Evolutionary conservation across 2,888 invertebrate genomes (phyloP).

Genomic region (Nasonovia ribisnigri): DNA sequence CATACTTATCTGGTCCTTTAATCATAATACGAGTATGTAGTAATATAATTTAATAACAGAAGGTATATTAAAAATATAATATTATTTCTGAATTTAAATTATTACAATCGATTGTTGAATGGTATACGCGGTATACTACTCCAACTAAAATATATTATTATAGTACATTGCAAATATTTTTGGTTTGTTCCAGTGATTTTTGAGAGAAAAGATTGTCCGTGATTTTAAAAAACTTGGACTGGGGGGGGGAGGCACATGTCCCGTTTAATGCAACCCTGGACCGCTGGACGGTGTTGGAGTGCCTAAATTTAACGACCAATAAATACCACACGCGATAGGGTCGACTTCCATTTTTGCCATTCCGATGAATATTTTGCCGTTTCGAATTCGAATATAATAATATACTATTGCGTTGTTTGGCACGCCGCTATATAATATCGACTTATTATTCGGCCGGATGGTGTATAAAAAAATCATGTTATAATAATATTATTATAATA

Average conservation of each 20-base stretch:
- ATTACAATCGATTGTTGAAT: not conserved
- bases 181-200: not conserved
- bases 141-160: not conserved
- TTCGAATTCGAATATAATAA: not conserved
- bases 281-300: not conserved
- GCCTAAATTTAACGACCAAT: constrained; percentile 7
- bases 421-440: not conserved
- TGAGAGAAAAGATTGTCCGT: not conserved
- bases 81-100: not conserved
- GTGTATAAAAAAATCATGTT: not conserved
- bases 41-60: not conserved
- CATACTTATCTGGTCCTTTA: not conserved
- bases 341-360: not conserved
- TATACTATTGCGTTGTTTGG: not conserved
- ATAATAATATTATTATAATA: constrained; percentile 18
- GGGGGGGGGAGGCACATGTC: not conserved
- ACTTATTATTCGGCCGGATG: not conserved
- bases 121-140: not conserved
- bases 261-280: not conserved
- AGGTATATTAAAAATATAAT: not conserved
- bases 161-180: not conserved
- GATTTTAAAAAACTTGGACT: not conserved
- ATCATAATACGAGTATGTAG: too few species aligned
- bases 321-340: not conserved
- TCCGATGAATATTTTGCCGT: not conserved